Conservation (phyloP, 2,797 vertebrate species). For the Ctenochaetus hawaiiensis region DNA sequence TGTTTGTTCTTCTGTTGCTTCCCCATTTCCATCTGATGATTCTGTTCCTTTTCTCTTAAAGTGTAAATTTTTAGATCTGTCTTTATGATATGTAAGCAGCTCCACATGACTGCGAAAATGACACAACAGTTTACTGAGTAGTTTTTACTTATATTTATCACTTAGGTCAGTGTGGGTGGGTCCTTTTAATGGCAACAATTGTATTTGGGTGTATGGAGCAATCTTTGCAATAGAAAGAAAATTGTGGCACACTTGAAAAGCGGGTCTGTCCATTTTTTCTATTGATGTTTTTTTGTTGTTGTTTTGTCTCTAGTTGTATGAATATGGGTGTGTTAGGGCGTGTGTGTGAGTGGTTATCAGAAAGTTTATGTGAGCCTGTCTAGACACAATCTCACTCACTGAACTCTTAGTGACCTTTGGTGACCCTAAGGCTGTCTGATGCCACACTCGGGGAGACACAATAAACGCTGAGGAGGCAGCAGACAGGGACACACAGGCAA, state of each 20-base stretch:
- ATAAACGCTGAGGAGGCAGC: conserved; percentile 70
- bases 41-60: background rate
- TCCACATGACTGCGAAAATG: background rate
- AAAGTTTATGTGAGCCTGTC: conserved; percentile 31
- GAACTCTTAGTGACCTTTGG: conserved; percentile 68
- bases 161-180: background rate
- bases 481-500: conserved; percentile 54
- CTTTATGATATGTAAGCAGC: background rate
- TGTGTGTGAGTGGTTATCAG: conserved; percentile 17
- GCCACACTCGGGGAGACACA: conserved; percentile 58
- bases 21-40: conserved; percentile 4
- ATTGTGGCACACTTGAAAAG: background rate
- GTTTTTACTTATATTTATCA: background rate
- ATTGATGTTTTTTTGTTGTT: conserved; percentile 27
- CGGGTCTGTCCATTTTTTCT: background rate
- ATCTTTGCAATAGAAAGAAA: conserved; percentile 20
- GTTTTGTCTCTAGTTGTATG: conserved; percentile 1
- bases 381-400: conserved; percentile 61
- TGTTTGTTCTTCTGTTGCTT: conserved; percentile 7
- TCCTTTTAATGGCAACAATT: conserved; percentile 3
- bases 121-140: background rate
- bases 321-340: conserved; percentile 3
- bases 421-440: conserved; percentile 66
- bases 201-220: conserved; percentile 15
- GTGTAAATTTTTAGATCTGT: conserved; percentile 11